Percentiles rank a stretch among this genome's conserved stretches.
Conservation (phyloP, 2,113 vertebrate genomes). For the Bucco capensis region DNA sequence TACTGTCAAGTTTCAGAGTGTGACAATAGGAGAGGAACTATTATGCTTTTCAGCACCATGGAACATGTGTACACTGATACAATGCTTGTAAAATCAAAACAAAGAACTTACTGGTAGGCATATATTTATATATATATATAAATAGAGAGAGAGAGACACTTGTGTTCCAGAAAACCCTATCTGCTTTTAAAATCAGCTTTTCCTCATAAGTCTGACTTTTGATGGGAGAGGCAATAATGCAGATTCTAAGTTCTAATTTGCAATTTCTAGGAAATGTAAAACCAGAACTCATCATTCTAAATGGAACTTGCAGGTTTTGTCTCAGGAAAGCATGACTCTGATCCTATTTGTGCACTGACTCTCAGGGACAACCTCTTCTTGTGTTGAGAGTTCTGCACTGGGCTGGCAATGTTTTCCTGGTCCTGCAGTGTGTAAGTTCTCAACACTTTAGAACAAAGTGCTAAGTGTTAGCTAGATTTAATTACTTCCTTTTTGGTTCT, state of each 20-base stretch:
- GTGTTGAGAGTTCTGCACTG: not conserved
- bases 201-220: not conserved
- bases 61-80: not conserved
- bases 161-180: not conserved
- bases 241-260: conserved; percentile 19
- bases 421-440: not conserved
- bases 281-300: conserved; percentile 16
- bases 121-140: too few species aligned
- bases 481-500: not conserved
- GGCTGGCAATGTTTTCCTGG: not conserved
- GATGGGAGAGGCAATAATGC: not conserved
- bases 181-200: not conserved
- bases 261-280: conserved; percentile 29
- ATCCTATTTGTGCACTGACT: not conserved
- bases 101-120: not conserved
- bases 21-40: not conserved
- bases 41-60: not conserved
- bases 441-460: not conserved
- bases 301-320: conserved; percentile 26
- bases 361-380: not conserved
- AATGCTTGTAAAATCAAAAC: not conserved
- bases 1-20: not conserved
- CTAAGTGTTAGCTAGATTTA: not conserved
- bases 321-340: not conserved
- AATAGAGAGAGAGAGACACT: too few species aligned